Evolutionary conservation across 2,113 vertebrate genomes (phyloP).

Genomic region (Salminus brasiliensis): DNA sequence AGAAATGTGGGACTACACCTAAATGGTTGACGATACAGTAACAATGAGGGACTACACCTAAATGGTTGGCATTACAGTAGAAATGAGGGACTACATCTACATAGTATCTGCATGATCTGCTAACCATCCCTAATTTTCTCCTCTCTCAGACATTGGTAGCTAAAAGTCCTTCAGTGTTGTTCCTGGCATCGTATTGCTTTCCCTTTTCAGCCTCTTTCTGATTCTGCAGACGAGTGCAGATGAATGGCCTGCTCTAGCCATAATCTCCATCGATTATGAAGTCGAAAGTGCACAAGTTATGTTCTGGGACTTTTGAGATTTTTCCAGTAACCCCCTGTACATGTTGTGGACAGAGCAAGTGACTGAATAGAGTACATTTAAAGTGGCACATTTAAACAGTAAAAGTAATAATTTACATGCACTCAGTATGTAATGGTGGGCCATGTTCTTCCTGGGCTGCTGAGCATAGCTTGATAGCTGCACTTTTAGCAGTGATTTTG

Average conservation of each 20-base stretch:
- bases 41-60: too few relatives aligned
- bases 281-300: background rate
- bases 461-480: background rate
- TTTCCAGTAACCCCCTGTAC: background rate
- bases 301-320: background rate
- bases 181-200: background rate
- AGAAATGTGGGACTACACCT: too few relatives aligned
- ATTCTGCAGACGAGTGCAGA: background rate
- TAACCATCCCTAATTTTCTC: background rate
- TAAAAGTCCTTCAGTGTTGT: background rate
- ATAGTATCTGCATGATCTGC: too few relatives aligned
- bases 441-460: background rate
- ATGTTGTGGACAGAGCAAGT: background rate
- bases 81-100: too few relatives aligned
- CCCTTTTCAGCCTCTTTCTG: background rate
- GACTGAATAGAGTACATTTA: too few relatives aligned
- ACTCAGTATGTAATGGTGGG: slow-evolving; percentile 1
- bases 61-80: too few relatives aligned
- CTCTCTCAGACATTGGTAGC: background rate
- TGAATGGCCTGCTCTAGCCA: background rate
- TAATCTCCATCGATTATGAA: background rate
- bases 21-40: too few relatives aligned
- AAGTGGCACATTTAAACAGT: background rate
- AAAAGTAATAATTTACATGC: slow-evolving; percentile 33
- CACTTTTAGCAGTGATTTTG: background rate